A percentile compares a stretch with the other conserved stretches of the same genome.
phyloP scores from a whole-genome alignment of 2,113 vertebrate genomes.

The Puntigrus tetrazona region DNA sequence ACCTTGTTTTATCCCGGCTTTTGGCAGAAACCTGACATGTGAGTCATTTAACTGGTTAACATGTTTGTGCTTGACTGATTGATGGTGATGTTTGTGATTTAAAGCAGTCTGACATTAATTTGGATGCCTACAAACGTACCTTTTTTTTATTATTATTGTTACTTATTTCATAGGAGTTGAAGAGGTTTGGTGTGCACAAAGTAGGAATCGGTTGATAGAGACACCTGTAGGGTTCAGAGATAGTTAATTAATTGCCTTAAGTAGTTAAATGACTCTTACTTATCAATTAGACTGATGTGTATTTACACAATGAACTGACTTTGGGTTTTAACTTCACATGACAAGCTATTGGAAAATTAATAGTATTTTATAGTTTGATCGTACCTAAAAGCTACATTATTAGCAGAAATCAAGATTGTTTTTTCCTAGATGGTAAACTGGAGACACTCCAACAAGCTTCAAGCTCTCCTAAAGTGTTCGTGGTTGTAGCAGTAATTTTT shows the following conservation, averaged over 20 bases:
- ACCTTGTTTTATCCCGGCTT: not conserved
- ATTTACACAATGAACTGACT: not conserved
- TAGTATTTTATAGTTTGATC: not conserved
- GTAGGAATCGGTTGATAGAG: not conserved
- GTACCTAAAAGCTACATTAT: not conserved
- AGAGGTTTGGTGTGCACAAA: not conserved
- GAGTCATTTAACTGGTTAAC: not conserved
- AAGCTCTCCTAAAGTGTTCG: not conserved
- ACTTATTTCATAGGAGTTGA: not conserved
- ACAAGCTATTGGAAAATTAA: not conserved
- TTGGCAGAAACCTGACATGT: not conserved
- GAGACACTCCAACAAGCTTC: not conserved
- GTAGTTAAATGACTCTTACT: not conserved
- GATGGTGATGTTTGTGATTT: not conserved
- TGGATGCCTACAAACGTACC: not conserved
- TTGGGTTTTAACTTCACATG: not conserved
- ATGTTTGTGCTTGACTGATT: not conserved
- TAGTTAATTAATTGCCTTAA: conserved; percentile 13
- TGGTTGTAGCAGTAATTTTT: not conserved
- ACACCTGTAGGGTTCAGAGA: not conserved
- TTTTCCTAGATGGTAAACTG: not conserved
- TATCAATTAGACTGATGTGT: not conserved
- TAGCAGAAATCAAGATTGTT: not conserved
- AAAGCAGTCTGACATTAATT: not conserved
- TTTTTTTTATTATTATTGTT: not conserved